A percentile compares a stretch with the other conserved stretches of the same genome.
Evolutionary conservation across 2,888 invertebrate species (phyloP).

Genomic region (Chrysotoxum bicinctum): DNA sequence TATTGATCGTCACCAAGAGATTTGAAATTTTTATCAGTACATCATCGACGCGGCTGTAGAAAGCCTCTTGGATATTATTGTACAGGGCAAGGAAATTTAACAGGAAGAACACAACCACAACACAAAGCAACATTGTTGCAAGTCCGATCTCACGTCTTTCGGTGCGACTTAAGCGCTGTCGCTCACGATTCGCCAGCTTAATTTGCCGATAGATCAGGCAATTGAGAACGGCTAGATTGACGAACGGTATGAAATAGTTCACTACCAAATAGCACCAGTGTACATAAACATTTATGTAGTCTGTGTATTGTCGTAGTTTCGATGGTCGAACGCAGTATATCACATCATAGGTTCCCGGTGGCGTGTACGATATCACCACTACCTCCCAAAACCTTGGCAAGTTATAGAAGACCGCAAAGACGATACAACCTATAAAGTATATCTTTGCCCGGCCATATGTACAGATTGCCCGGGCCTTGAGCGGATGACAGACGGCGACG

Average conservation of each 20-base stretch:
- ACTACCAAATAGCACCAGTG: constrained; percentile 97
- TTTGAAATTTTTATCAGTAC: constrained; percentile 92
- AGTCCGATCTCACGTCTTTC: constrained; percentile 96
- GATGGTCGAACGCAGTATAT: constrained; percentile 89
- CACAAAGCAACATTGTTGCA: constrained; percentile 96
- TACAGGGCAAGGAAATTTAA: constrained; percentile 94
- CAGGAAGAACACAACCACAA: constrained; percentile 96
- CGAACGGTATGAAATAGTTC: constrained; percentile 96
- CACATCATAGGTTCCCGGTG: constrained; percentile 82
- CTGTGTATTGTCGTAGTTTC: constrained; percentile 85
- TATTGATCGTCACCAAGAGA: constrained; percentile 97
- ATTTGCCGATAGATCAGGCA: constrained; percentile 95
- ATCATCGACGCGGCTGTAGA: constrained; percentile 86
- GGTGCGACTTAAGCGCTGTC: constrained; percentile 93
- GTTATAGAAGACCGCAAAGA: constrained; percentile 93
- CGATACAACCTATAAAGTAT: constrained; percentile 91
- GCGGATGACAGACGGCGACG: constrained; percentile 95
- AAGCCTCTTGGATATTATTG: constrained; percentile 92
- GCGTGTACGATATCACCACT: constrained; percentile 80
- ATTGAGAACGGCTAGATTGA: constrained; percentile 93
- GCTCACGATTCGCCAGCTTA: constrained; percentile 93
- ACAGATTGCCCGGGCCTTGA: constrained; percentile 93
- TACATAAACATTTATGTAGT: constrained; percentile 93
- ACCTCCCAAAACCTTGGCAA: constrained; percentile 91
- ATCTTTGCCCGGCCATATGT: constrained; percentile 93